Percentiles rank a stretch among this genome's conserved stretches.
These are phyloP conservation scores for Stichodactyla helianthus DNA, from an alignment of 64 coral and sea anemone genomes.

Conservation along the genomic window DNA sequence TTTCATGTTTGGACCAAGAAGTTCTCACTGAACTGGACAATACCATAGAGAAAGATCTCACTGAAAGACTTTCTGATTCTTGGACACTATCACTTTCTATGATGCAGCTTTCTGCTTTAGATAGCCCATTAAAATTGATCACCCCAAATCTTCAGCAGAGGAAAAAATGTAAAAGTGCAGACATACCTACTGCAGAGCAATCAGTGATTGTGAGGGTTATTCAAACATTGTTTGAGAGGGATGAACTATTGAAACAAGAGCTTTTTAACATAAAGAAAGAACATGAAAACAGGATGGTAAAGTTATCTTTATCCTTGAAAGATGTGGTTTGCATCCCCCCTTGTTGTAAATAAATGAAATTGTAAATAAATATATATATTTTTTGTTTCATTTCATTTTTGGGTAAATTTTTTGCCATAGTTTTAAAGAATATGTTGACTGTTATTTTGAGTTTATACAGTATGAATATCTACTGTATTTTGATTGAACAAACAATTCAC, in stretches of 20 bases:
- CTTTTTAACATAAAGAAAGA: conserved; percentile 37
- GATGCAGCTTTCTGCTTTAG: background rate
- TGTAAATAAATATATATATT: too few species aligned
- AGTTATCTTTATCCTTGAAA: conserved; percentile 31
- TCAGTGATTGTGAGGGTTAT: background rate
- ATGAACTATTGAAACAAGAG: conserved; percentile 23
- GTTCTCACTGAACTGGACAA: conserved; percentile 32
- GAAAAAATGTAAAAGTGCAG: background rate
- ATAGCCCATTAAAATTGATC: background rate
- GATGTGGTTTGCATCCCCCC: conserved; percentile 68
- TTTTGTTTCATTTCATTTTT: too few species aligned
- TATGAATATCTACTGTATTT: too few species aligned
- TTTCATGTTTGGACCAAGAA: conserved; percentile 16
- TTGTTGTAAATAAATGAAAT: background rate
- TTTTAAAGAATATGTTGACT: too few species aligned
- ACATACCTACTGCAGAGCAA: background rate
- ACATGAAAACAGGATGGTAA: conserved; percentile 38
- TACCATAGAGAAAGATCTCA: background rate
- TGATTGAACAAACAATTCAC: too few species aligned
- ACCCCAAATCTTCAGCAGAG: background rate
- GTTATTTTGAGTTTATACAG: too few species aligned
- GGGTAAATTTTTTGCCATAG: too few species aligned
- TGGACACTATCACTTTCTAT: background rate
- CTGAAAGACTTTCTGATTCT: background rate
- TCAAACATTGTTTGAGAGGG: conserved; percentile 31